Evolutionary conservation across 2,113 vertebrate species (phyloP), one percentile per base, ranked within the genome.

Genomic region (Pithys albifrons): DNA sequence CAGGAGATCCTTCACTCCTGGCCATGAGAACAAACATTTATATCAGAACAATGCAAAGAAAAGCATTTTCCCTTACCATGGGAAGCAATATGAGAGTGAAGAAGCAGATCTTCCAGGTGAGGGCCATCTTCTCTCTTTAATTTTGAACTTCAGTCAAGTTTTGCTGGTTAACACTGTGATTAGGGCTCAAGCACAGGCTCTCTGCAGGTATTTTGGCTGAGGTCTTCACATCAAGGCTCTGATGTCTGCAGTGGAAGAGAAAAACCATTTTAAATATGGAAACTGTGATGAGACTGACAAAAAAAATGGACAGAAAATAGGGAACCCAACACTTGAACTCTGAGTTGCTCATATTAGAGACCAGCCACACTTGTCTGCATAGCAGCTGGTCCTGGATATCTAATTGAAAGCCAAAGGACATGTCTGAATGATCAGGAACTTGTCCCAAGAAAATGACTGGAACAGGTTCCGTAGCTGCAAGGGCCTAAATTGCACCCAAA

Each of bases 61-160:
- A 70, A 35, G 0, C 1, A 17, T 31, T 10, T 95, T 80, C 89
- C 8, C 95, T 97, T 97, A 97, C 97, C 97, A 62, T 3, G 14
- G 97, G 95, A 71, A 97, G 88, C 43, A 96, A 25, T 1, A 62
- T 0, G 4, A 93, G 58, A 54, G 37, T 39, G 31, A 95, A 91
- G 79, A 88, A 66, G 70, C 48, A 96, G 35, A 79, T 43, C 55
- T 91, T 93, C 96, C 76, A 89, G 5, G 4, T 18, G 41, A 73
- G 11, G 37, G 75, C 65, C 97, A 97, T 97, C 41, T 94, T 96
- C 57, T 17, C 52, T 58, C 73, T 23, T 23, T 29, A 7, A 41
- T 84, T 91, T 72, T 31, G 43, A 37, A 29, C 28, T 28, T 24
- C 2, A 66, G 37, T 67, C 28, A 71, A 49, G 52, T 76, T 89